Conservation (phyloP, 2,113 vertebrate genomes). For the Strigops habroptila region DNA sequence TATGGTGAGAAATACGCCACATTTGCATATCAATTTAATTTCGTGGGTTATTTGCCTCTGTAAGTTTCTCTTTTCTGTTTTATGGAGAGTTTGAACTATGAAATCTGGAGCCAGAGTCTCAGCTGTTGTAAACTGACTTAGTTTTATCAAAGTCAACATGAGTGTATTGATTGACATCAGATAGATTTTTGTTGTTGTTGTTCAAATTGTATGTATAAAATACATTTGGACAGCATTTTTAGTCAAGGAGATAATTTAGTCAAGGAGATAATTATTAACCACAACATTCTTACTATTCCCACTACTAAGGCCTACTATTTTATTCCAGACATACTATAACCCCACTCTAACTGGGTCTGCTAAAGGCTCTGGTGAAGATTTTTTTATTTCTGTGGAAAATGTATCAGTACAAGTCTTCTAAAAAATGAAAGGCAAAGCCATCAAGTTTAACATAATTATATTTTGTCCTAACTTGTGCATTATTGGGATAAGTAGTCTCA, state of each 20-base stretch:
- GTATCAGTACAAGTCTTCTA: background rate
- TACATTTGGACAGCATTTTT: background rate
- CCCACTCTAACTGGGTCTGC: background rate
- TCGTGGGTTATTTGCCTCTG: background rate
- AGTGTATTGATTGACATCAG: background rate
- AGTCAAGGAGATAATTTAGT: background rate
- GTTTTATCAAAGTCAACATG: background rate
- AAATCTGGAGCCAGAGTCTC: background rate
- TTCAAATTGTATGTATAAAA: background rate
- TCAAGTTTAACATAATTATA: background rate
- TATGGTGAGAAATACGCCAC: background rate
- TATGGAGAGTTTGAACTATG: background rate
- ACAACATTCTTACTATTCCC: background rate
- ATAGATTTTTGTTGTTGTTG: too few relatives aligned
- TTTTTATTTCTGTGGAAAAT: background rate
- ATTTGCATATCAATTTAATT: background rate
- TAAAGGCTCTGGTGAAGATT: background rate
- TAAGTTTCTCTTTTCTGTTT: background rate
- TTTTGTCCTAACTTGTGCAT: background rate
- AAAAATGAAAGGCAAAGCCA: background rate
- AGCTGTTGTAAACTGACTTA: background rate
- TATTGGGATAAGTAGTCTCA: background rate
- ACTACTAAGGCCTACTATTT: background rate
- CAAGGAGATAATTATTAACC: background rate
- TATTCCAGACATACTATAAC: background rate